Evolutionary conservation across 2,888 invertebrate genomes (phyloP).

Genomic region (Trichacis sp.): DNA sequence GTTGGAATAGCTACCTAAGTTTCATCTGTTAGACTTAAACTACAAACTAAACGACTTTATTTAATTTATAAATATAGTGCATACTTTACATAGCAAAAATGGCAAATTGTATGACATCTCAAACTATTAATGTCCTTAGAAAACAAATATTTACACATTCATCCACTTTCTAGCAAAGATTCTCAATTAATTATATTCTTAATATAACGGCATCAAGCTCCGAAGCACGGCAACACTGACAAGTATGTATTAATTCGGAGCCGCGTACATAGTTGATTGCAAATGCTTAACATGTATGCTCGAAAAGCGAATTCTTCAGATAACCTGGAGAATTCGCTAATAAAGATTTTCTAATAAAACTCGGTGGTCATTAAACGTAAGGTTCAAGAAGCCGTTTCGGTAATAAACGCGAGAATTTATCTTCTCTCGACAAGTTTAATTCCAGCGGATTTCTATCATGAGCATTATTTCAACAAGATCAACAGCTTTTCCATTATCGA

Average conservation of each 20-base stretch:
- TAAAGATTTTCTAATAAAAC: neutral
- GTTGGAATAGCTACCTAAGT: no score
- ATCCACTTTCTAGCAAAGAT: no score
- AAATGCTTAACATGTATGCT: neutral
- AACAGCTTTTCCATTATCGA: constrained; percentile 3
- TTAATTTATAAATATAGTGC: no score
- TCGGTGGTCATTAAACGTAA: neutral
- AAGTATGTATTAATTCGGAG: neutral
- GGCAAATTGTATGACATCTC: no score
- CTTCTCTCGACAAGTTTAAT: neutral
- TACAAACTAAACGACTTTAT: no score
- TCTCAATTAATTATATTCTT: no score
- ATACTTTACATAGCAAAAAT: no score
- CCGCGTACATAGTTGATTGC: neutral
- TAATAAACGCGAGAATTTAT: neutral
- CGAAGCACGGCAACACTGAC: neutral
- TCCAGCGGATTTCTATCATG: neutral
- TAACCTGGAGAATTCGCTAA: neutral
- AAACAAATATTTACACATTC: no score
- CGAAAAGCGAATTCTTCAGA: neutral
- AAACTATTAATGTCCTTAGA: no score
- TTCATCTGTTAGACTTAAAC: no score
- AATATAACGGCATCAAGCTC: no score
- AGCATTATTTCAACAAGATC: neutral
- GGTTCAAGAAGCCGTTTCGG: neutral